Evolutionary conservation across 1,140 invertebrate genomes (phyloP), one percentile per base, ranked within the genome.

Genomic region (Leptinotarsa undecemlineata): DNA sequence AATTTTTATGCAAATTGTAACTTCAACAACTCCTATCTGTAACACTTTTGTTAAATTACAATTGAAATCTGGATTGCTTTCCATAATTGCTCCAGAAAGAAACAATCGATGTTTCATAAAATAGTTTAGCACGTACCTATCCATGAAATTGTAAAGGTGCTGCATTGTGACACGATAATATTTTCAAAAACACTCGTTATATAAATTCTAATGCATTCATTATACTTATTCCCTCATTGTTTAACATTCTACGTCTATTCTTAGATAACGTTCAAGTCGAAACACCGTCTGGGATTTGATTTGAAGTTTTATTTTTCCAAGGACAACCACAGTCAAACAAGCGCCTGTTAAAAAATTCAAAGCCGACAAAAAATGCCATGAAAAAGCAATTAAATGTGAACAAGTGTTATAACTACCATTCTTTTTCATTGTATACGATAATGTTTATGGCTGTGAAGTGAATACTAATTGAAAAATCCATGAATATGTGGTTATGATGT

Each of bases 341-440:
- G 63, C 63, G 63, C 63, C 63, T 23, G 63, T 64, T 64, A 64
- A 64, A 64, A 61, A 64, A 64, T 64, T 64, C 63, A 64, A 64
- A 23, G 20, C 63, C 63, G 14, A 64, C 63, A 33, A 64, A 33
- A 64, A 64, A 64, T 14, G 63, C 63, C 63, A 33, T 64, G 26
- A 64, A 64, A 64, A 64, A 64, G 63, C 63, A 64, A 64, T 64
- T 64, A 64, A 64, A 64, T 15, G 20, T 64, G 63, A 64, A 64
- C 63, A 64, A 64, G 63, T 64, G 63, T 64, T 64, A 64, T 64
- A 64, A 64, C 63, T 64, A 64, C 63, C 26, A 64, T 64, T 33
- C 63, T 33, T 64, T 64, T 64, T 64, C 14, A 64, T 64, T 64
- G 63, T 64, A 21, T 64, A 21, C 63, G 63, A 64, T 64, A 19